Conservation (phyloP, 2,888 invertebrate species). For the Drosophila flavopinicola region DNA sequence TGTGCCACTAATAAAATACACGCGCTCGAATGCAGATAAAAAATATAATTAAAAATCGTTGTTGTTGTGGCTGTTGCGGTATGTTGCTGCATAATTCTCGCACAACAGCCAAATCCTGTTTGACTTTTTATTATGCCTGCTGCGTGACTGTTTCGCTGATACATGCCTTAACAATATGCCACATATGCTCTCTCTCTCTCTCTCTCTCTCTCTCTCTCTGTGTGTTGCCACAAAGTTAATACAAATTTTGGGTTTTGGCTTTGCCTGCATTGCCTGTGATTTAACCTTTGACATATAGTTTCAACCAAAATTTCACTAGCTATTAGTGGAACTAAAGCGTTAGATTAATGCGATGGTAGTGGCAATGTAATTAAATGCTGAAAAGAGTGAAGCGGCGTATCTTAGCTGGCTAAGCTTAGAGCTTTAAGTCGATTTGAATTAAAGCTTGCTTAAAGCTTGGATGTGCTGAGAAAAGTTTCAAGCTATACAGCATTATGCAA, state of each 20-base stretch:
- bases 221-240: conserved; percentile 42
- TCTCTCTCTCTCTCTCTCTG: conserved; percentile 25
- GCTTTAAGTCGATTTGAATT: not conserved
- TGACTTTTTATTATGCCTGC: conserved; percentile 71
- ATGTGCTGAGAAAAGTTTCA: not conserved
- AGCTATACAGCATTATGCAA: too few relatives aligned
- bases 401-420: not conserved
- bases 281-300: conserved; percentile 3
- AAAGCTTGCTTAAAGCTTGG: not conserved
- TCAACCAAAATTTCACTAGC: conserved; percentile 6
- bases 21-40: conserved; percentile 66
- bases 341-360: conserved; percentile 12
- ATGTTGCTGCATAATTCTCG: conserved; percentile 58
- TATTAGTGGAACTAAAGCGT: conserved; percentile 5
- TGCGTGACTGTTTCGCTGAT: conserved; percentile 65
- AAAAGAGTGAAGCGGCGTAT: too few relatives aligned
- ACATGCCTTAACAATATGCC: conserved; percentile 44
- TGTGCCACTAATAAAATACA: conserved; percentile 62
- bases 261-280: conserved; percentile 5
- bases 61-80: conserved; percentile 27
- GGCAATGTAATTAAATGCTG: not conserved
- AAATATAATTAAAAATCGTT: conserved; percentile 74
- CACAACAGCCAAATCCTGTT: conserved; percentile 54
- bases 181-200: conserved; percentile 13
- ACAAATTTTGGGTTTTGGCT: conserved; percentile 35